Conservation (phyloP, 2,888 invertebrate species). For the Panzeria rudis region DNA sequence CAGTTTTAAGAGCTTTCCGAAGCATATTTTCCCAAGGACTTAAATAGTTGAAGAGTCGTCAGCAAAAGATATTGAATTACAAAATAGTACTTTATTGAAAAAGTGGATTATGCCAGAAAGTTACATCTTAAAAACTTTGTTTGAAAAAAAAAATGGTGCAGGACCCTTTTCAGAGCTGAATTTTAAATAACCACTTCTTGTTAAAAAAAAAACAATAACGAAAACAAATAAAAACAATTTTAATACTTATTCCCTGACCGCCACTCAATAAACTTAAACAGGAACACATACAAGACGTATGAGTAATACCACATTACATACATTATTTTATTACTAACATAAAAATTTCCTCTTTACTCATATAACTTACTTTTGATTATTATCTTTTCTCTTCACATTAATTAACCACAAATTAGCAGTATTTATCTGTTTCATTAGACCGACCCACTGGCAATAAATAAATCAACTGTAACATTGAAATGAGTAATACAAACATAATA, state of each 20-base stretch:
- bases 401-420: conserved; percentile 61
- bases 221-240: too few relatives aligned
- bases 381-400: conserved; percentile 51
- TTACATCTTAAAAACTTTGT: too few relatives aligned
- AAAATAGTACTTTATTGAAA: too few relatives aligned
- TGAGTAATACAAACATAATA: conserved; percentile 34
- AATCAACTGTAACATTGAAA: neutral
- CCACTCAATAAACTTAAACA: neutral
- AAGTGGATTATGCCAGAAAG: too few relatives aligned
- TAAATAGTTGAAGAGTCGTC: too few relatives aligned
- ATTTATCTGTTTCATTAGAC: conserved; percentile 46
- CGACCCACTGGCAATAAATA: conserved; percentile 23
- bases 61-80: too few relatives aligned
- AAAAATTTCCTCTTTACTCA: neutral
- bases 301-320: conserved; percentile 28
- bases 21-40: too few relatives aligned
- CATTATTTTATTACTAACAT: neutral
- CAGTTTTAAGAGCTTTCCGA: too few relatives aligned
- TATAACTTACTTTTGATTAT: conserved; percentile 19
- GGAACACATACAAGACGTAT: conserved; percentile 42
- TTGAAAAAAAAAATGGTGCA: too few relatives aligned
- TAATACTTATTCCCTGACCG: neutral
- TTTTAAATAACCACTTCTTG: too few relatives aligned
- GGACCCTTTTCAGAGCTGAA: too few relatives aligned
- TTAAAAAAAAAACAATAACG: too few relatives aligned